A percentile compares a stretch with the other conserved stretches of the same genome.
Evolutionary conservation across 2,888 invertebrate species (phyloP).

Genomic region (Leucania comma): DNA sequence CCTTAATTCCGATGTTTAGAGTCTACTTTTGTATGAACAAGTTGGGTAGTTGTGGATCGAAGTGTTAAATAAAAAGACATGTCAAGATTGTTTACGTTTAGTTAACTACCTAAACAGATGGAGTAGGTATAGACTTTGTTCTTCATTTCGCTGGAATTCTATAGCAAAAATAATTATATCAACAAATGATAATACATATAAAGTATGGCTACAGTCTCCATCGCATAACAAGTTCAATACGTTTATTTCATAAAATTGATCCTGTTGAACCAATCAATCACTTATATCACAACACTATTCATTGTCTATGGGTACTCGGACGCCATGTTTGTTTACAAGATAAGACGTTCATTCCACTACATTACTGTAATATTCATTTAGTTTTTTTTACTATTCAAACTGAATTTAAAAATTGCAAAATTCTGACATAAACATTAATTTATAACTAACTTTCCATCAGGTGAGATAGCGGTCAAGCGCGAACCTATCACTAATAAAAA

Average conservation of each 20-base stretch:
- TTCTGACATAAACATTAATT: background rate
- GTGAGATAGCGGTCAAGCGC: no score
- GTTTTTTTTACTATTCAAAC: constrained; percentile 12
- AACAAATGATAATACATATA: no score
- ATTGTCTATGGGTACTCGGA: constrained; percentile 51
- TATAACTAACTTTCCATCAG: no score
- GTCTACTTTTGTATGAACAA: no score
- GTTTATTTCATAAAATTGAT: constrained; percentile 52
- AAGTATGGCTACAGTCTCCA: constrained; percentile 12
- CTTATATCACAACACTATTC: constrained; percentile 50
- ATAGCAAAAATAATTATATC: background rate
- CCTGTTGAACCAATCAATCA: constrained; percentile 51
- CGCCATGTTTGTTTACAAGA: constrained; percentile 58
- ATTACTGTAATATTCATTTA: constrained; percentile 6
- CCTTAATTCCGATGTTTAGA: no score
- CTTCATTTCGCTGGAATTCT: background rate
- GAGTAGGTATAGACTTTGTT: no score
- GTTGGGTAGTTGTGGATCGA: no score
- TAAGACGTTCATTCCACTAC: constrained; percentile 26
- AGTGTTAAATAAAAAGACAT: no score
- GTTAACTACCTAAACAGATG: no score
- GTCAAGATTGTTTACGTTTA: no score
- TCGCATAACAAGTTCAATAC: constrained; percentile 12
- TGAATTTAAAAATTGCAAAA: background rate
- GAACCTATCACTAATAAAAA: no score